Conservation (phyloP, 1,140 invertebrate genomes). For the Hermetia illucens region DNA sequence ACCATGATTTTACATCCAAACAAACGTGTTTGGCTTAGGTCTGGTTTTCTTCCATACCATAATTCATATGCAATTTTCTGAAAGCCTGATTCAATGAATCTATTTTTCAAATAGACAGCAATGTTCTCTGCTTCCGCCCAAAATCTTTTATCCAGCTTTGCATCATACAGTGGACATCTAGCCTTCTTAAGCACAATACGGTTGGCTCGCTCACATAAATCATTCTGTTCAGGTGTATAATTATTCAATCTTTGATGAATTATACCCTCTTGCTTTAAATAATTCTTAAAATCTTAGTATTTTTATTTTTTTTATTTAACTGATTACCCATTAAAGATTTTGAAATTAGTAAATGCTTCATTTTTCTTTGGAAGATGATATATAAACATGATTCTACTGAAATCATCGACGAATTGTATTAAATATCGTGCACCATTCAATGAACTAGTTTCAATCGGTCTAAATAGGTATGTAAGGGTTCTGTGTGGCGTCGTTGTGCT, state of each 20-base stretch:
- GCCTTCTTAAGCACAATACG: slow-evolving; percentile 18
- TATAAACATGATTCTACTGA: slow-evolving; percentile 13
- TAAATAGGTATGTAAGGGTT: too few relatives aligned
- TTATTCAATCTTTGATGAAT: slow-evolving; percentile 12
- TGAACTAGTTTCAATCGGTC: slow-evolving; percentile 10
- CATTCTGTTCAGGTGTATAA: slow-evolving; percentile 24
- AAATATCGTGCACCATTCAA: slow-evolving; percentile 21
- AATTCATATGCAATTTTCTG: slow-evolving; percentile 13
- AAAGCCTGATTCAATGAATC: slow-evolving; percentile 19
- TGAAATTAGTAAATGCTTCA: too few relatives aligned
- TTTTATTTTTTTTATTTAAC: too few relatives aligned
- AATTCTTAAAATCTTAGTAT: too few relatives aligned
- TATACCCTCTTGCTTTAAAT: slow-evolving; percentile 6
- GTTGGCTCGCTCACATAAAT: slow-evolving; percentile 16
- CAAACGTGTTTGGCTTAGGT: not conserved
- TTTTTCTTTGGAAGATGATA: too few relatives aligned
- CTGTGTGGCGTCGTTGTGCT: too few relatives aligned
- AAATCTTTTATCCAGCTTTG: slow-evolving; percentile 21
- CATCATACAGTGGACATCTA: slow-evolving; percentile 13
- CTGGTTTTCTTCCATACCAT: slow-evolving; percentile 11
- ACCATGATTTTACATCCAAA: slow-evolving; percentile 4
- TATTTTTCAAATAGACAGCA: slow-evolving; percentile 7
- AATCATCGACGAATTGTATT: slow-evolving; percentile 25
- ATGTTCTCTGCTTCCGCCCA: slow-evolving; percentile 34
- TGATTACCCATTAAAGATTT: too few relatives aligned